Evolutionary conservation across 2,797 vertebrate species (phyloP), one percentile per base, ranked within the genome.

Genomic region (Syndactyla subalaris): DNA sequence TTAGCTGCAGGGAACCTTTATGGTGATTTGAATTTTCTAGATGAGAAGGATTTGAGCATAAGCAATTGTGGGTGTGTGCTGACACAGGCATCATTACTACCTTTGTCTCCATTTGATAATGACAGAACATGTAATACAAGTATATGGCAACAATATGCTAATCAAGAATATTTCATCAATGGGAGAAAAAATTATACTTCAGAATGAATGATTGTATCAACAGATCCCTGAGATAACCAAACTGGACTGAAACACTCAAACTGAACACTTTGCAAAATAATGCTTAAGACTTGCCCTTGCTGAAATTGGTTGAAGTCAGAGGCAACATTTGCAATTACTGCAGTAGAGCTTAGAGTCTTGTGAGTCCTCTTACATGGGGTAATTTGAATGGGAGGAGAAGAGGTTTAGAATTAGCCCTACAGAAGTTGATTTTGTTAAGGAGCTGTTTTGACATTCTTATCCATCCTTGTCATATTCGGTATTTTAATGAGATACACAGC

Each of bases 1-100:
- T 93, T 88, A 91, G 87, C 94, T 78, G 39, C 91, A 93, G 92
- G 91, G 94, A 96, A 93, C 36, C 76, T 95, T 93, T 75, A 87
- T 27, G 24, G 74, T 91, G 91, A 73, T 93, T 93, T 86, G 74
- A 58, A 96, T 78, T 74, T 85, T 92, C 78, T 78, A 87, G 72
- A 91, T 89, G 95, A 95, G 86, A 46, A 95, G 77, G 90, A 88
- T 83, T 92, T 90, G 62, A 95, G 34, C 59, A 43, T 73, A 96
- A 94, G 83, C 82, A 92, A 14, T 88, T 59, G 67, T 91, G 89
- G 82, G 70, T 81, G 71, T 93, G 80, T 73, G 55, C 87, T 93
- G 85, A 90, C 62, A 85, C 67, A 90, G 66, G 63, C 80, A 54
- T 92, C 79, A 39, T 90, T 73, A 54, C 73, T 83, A 52, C 38